phyloP scores from a whole-genome alignment of 92 coral and sea anemone species.

The Phymanthus crucifer region DNA sequence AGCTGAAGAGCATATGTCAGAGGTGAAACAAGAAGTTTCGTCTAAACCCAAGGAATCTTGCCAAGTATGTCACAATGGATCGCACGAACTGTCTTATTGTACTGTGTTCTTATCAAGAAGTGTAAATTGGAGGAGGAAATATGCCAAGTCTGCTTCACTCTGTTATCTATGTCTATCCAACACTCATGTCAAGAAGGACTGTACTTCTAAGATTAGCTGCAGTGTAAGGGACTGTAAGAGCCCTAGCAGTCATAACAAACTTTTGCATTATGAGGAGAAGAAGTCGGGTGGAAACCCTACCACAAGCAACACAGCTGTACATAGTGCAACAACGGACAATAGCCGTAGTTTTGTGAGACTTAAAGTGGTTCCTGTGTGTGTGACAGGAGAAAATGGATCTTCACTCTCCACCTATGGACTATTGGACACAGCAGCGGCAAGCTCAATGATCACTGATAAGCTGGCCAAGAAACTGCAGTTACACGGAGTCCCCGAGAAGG shows the following conservation, averaged over 20 bases:
- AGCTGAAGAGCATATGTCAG: not conserved
- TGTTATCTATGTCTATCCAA: constrained; percentile 46
- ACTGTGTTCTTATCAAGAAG: constrained; percentile 28
- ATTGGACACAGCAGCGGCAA: constrained; percentile 54
- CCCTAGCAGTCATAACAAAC: constrained; percentile 35
- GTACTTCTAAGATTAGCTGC: constrained; percentile 37
- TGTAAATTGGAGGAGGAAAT: constrained; percentile 39
- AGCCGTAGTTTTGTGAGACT: constrained; percentile 22
- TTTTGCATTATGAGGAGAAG: constrained; percentile 18
- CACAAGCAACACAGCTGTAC: constrained; percentile 4
- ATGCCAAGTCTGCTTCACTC: constrained; percentile 27
- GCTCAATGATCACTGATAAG: constrained; percentile 42
- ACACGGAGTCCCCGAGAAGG: constrained; percentile 19
- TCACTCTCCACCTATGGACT: constrained; percentile 39
- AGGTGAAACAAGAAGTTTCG: not conserved
- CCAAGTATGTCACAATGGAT: constrained; percentile 32
- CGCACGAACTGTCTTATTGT: constrained; percentile 19
- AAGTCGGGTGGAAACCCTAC: not conserved
- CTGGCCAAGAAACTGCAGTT: constrained; percentile 36
- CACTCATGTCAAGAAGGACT: constrained; percentile 16
- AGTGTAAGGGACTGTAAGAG: constrained; percentile 14
- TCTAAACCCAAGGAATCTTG: constrained; percentile 14
- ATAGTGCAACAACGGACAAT: constrained; percentile 27
- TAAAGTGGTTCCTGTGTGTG: constrained; percentile 29
- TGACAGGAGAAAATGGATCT: constrained; percentile 13